A percentile compares a stretch with the other conserved stretches of the same genome.
These are phyloP conservation scores for Leptodactylus fuscus DNA, from an alignment of 2,113 vertebrate species.

Conservation along the genomic window DNA sequence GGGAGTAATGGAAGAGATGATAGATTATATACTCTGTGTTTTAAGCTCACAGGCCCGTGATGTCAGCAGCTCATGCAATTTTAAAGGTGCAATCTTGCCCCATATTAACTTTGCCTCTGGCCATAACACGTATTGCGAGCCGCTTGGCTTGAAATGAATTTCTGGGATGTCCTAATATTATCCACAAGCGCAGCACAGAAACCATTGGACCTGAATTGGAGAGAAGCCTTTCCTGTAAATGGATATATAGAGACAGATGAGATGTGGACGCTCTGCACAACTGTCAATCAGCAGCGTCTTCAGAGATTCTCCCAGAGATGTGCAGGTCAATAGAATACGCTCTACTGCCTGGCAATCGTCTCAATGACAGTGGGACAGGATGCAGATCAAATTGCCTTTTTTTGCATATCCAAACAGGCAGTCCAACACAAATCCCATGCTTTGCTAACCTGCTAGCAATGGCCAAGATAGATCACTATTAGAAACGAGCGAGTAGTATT, in stretches of 20 bases:
- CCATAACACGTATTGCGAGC: constrained; percentile 18
- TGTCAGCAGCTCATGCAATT: constrained; percentile 39
- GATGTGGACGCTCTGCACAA: neutral
- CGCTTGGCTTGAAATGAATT: constrained; percentile 22
- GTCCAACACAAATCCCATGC: too few species aligned
- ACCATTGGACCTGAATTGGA: neutral
- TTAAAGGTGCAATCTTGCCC: constrained; percentile 48
- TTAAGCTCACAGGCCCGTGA: neutral
- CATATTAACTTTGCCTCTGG: constrained; percentile 37
- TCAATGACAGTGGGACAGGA: too few species aligned
- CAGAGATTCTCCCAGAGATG: neutral
- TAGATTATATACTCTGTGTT: constrained; percentile 22
- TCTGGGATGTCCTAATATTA: constrained; percentile 11
- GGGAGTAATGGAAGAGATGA: constrained; percentile 53
- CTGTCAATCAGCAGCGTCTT: neutral
- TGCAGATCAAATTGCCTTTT: too few species aligned
- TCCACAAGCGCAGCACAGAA: neutral
- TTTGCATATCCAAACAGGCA: neutral
- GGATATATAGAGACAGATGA: neutral
- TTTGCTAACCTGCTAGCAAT: too few species aligned
- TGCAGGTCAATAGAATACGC: neutral
- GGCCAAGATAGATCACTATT: too few species aligned
- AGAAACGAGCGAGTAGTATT: too few species aligned
- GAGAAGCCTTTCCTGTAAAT: neutral
- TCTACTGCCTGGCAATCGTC: too few species aligned